Evolutionary conservation across 2,113 vertebrate species (phyloP).

Genomic region (Prionailurus viverrinus): DNA sequence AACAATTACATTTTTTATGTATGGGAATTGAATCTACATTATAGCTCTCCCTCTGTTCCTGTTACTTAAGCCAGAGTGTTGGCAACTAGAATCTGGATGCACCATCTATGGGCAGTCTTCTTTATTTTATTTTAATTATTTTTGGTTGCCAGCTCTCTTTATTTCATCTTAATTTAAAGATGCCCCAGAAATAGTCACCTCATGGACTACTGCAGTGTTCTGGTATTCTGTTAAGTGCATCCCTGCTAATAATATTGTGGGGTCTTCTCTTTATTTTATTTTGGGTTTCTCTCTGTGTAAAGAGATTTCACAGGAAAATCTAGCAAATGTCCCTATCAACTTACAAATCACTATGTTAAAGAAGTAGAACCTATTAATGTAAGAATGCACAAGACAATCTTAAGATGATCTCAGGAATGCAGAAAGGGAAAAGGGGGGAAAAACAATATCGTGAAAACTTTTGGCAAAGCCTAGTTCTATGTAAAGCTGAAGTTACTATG

Average conservation of each 20-base stretch:
- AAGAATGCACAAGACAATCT: not conserved
- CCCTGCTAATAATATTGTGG: not conserved
- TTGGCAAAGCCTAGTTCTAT: slow-evolving; percentile 39
- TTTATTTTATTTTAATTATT: not conserved
- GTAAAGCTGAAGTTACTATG: slow-evolving; percentile 69
- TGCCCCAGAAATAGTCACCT: not conserved
- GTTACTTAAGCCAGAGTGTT: not conserved
- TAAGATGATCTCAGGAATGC: not conserved
- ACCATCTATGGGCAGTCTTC: not conserved
- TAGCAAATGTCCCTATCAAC: not conserved
- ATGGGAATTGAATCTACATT: not conserved
- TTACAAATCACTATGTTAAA: slow-evolving; percentile 37
- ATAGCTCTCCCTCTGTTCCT: not conserved
- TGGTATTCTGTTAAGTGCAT: not conserved
- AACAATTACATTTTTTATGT: not conserved
- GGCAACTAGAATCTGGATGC: not conserved
- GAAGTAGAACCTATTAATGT: not conserved
- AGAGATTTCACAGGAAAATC: not conserved
- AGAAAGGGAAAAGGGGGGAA: not conserved
- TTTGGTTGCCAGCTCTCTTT: not conserved
- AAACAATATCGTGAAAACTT: slow-evolving; percentile 59
- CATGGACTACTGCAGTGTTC: not conserved
- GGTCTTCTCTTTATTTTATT: not conserved
- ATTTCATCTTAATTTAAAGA: not conserved
- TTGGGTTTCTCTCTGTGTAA: not conserved